Percentiles rank a stretch among this genome's conserved stretches.
Evolutionary conservation across 2,888 invertebrate genomes (phyloP).

Genomic region (Augiades crinisus): DNA sequence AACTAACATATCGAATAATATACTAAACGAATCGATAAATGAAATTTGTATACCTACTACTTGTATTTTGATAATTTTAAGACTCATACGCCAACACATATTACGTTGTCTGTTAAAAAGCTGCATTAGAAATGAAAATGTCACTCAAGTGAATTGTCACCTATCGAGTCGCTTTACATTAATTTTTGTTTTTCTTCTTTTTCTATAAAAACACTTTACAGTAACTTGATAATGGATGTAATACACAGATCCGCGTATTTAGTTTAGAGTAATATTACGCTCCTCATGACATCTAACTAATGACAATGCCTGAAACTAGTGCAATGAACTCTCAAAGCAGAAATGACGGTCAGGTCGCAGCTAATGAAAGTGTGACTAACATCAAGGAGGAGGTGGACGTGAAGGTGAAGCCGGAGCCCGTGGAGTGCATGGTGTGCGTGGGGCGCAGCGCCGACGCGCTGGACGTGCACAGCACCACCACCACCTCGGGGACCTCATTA

Average conservation of each 20-base stretch:
- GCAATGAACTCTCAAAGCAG: conserved; percentile 53
- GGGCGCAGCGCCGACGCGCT: conserved; percentile 46
- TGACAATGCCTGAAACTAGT: conserved; percentile 56
- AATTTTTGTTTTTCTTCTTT: conserved; percentile 37
- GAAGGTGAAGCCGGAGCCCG: conserved; percentile 55
- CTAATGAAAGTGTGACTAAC: conserved; percentile 39
- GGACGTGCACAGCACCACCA: conserved; percentile 49
- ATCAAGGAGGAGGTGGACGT: conserved; percentile 54
- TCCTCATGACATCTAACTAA: background rate
- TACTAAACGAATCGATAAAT: too few species aligned
- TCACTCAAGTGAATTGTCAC: conserved; percentile 34
- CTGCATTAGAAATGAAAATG: conserved; percentile 32
- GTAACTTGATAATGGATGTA: conserved; percentile 3
- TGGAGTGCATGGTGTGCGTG: conserved; percentile 61
- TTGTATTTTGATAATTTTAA: too few species aligned
- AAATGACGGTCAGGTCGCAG: conserved; percentile 36
- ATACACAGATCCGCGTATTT: background rate
- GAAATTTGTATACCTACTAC: too few species aligned
- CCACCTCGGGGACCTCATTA: conserved; percentile 49
- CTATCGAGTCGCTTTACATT: conserved; percentile 32
- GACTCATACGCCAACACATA: too few species aligned
- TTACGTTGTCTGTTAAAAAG: too few species aligned
- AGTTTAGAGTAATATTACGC: background rate
- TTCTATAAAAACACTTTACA: conserved; percentile 25
- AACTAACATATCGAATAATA: too few species aligned